Evolutionary conservation across 1,140 invertebrate species (phyloP).

Genomic region (Chionoecetes opilio): DNA sequence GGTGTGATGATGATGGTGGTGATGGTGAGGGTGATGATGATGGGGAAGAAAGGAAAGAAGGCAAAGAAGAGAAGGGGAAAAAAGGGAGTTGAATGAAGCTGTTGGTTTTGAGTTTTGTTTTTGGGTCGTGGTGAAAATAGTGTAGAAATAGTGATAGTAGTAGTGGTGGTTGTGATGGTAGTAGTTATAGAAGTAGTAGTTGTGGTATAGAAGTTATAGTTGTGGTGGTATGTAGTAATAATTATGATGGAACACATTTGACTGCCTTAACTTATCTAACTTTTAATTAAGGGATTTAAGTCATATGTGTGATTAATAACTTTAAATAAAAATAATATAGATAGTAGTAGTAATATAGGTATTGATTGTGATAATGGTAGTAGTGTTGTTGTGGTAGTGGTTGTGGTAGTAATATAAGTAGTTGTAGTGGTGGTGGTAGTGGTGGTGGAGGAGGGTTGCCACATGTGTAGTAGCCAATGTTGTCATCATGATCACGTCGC

Average conservation of each 20-base stretch:
- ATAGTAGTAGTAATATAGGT: too few species aligned
- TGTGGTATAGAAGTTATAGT: neutral
- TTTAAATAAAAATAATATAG: too few species aligned
- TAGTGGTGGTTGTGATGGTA: neutral
- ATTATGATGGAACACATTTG: too few species aligned
- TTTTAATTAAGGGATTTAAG: too few species aligned
- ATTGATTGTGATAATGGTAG: neutral
- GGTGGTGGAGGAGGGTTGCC: neutral
- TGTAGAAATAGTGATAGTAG: too few species aligned
- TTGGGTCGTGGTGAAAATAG: too few species aligned
- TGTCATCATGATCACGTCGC: constrained; percentile 5
- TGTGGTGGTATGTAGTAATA: too few species aligned
- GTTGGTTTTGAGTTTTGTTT: too few species aligned
- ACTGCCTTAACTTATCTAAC: too few species aligned
- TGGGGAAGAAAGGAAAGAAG: neutral
- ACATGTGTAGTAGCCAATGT: neutral
- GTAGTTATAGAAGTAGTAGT: neutral
- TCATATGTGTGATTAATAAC: too few species aligned
- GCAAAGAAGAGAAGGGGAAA: neutral
- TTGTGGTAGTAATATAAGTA: neutral
- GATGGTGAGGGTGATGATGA: neutral
- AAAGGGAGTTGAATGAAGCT: neutral
- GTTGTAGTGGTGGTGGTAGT: neutral
- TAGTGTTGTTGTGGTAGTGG: neutral
- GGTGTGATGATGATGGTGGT: neutral